Base-by-base conservation (phyloP, 1,140 invertebrate genomes). In the Sycophila sp. region DNA sequence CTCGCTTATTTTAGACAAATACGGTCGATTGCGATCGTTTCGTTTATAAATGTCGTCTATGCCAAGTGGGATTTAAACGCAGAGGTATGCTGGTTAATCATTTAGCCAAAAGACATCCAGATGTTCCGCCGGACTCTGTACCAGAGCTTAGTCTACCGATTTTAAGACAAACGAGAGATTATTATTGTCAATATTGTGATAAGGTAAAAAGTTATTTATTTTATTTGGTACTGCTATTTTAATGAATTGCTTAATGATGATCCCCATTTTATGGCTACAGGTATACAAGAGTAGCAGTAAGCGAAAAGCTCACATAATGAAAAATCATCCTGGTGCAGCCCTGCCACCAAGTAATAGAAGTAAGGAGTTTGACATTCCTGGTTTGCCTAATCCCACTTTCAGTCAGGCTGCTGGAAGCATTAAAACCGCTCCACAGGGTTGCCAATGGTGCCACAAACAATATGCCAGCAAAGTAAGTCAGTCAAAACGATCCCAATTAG, bases 231-330 rank as follows among this genome's bases (percentile, higher is more conserved):
- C 1, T 10, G 1, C 2, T 47, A 22, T 47, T 47, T 4, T 2
- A 47, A 24, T 45, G 2, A 47, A 53, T 7, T 6, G 11, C 19
- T 4, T 26, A 60, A 15, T 26, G 5, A 28, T 24, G 19, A 24
- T 36, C 38, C 28, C 30, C 68, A 13, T 45, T 47, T 42, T 2
- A 55, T 40, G 56, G 10, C 24, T 67, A 55, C 45, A 19, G 87
- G 90, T 94, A 45, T 96, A 96, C 80, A 94, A 94, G 83, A 94
- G 93, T 71, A 94, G 92, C 79, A 93, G 92, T 2, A 95, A 95
- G 80, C 86, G 94, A 56, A 96, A 96, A 85, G 89, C 90, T 13
- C 94, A 96, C 80, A 95, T 95, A 71, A 83, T 94, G 74, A 95
- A 95, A 84, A 92, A 92, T 82, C 94, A 96, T 88, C 94, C 94